A percentile compares a stretch with the other conserved stretches of the same genome.
Conservation (phyloP, 2,113 vertebrate genomes). For the Uria aalge region DNA sequence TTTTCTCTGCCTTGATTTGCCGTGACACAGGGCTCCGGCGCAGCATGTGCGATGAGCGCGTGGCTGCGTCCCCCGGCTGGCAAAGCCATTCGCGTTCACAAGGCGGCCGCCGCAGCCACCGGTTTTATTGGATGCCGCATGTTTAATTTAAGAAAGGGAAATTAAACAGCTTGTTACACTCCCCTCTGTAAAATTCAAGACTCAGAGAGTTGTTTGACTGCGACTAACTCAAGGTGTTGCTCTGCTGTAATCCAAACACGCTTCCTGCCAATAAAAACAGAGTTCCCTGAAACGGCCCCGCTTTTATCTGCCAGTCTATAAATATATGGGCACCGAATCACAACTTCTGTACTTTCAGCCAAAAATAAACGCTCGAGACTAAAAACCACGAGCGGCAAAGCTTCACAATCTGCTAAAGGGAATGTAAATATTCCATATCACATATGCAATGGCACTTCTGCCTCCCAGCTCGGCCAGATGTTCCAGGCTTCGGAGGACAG, state of each 20-base stretch:
- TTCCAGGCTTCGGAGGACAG: neutral
- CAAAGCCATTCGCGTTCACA: neutral
- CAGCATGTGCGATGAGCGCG: rapidly evolving
- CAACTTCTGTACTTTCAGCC: neutral
- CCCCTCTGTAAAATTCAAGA: neutral
- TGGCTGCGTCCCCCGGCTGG: neutral
- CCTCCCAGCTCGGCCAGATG: neutral
- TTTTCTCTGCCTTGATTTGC: neutral
- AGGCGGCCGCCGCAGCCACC: neutral
- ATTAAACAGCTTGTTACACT: neutral
- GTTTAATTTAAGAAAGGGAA: neutral
- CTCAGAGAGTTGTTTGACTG: neutral
- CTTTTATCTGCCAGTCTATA: neutral
- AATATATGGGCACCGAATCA: neutral
- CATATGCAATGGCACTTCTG: neutral
- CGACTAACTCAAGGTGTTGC: neutral
- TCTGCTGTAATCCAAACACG: neutral
- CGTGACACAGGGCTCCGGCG: neutral
- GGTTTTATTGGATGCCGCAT: neutral
- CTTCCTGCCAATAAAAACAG: neutral
- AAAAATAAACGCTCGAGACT: neutral
- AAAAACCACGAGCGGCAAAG: neutral
- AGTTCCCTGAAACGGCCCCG: neutral
- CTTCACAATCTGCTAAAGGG: neutral
- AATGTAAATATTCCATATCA: neutral